Evolutionary conservation across 1,140 invertebrate genomes (phyloP).

Genomic region (Wiebesia pumilae): DNA sequence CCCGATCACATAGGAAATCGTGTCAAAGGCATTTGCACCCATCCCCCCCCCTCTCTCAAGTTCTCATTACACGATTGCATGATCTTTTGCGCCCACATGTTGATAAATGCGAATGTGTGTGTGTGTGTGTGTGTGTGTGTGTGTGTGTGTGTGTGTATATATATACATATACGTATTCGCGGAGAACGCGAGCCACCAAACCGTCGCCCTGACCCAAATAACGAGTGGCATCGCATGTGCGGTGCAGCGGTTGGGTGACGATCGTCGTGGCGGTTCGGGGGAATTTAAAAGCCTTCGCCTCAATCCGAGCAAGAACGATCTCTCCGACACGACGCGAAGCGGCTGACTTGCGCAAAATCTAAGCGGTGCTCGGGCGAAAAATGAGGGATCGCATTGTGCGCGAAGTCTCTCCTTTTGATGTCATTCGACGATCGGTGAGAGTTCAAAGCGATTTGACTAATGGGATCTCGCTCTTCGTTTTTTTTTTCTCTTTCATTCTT

Average conservation of each 20-base stretch:
- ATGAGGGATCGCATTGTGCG: not conserved
- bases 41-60: not conserved
- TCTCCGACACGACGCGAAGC: not conserved
- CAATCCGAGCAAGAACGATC: not conserved
- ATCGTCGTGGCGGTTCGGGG: not conserved
- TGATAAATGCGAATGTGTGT: not conserved
- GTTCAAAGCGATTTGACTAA: conserved; percentile 36
- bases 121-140: no score
- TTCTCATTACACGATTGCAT: conserved; percentile 51
- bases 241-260: conserved; percentile 1
- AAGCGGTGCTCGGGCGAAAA: conserved; percentile 20
- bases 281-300: conserved; percentile 23
- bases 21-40: conserved; percentile 46
- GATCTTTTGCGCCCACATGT: conserved; percentile 50
- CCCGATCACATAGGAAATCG: conserved; percentile 40
- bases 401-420: conserved; percentile 20
- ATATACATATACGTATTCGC: no score
- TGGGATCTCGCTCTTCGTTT: conserved; percentile 8
- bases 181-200: not conserved
- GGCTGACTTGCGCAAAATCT: conserved; percentile 25
- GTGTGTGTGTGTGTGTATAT: no score
- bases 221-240: conserved; percentile 8
- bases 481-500: not conserved
- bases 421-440: not conserved
- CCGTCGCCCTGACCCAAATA: conserved; percentile 51